Evolutionary conservation across 2,888 invertebrate species (phyloP).

Genomic region (Eudasyphora cyanicolor): DNA sequence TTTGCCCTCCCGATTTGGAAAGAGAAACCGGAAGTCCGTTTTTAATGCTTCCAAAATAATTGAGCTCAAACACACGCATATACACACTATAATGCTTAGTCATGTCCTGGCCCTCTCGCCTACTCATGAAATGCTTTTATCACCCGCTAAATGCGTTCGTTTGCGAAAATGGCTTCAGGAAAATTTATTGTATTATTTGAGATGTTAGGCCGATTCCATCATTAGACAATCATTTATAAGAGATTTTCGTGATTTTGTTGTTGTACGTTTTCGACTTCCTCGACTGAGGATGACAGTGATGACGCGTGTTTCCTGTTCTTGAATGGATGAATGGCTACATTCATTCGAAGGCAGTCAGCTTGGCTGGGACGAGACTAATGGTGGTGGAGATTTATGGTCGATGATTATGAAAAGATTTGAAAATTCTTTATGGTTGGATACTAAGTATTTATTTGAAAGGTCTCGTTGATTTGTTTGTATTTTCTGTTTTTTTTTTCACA

Average conservation of each 20-base stretch:
- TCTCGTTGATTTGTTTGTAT: background rate
- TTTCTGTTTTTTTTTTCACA: background rate
- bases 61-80: background rate
- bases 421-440: background rate
- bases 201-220: conserved; percentile 10
- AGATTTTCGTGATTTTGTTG: conserved; percentile 28
- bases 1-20: no score
- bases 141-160: conserved; percentile 9
- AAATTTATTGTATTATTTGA: conserved; percentile 27
- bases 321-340: background rate
- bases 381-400: background rate
- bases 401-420: background rate
- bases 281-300: background rate
- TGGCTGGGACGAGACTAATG: background rate
- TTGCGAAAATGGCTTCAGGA: background rate
- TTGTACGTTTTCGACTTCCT: background rate
- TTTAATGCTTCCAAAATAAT: conserved; percentile 26
- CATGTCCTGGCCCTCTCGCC: background rate
- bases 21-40: conserved; percentile 38
- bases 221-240: conserved; percentile 30
- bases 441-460: background rate
- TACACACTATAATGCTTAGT: background rate
- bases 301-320: conserved; percentile 16
- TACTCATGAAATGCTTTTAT: conserved; percentile 5
- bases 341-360: background rate